Evolutionary conservation across 2,888 invertebrate species (phyloP).

Genomic region (Leucophenga montana): DNA sequence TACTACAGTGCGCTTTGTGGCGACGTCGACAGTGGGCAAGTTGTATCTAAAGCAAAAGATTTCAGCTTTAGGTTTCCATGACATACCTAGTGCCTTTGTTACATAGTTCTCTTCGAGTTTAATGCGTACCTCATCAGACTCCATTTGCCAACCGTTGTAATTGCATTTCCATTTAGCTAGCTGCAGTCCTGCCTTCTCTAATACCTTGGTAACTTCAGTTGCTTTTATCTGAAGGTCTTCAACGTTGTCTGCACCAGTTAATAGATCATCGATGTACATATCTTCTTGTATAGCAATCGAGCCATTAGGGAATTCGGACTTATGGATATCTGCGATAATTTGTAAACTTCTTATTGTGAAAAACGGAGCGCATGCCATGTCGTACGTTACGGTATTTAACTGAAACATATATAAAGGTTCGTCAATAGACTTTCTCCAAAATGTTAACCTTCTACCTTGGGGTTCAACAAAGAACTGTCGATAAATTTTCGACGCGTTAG

Average conservation of each 20-base stretch:
- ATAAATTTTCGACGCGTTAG: conserved; percentile 21
- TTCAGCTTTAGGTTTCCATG: conserved; percentile 30
- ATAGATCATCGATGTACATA: conserved; percentile 35
- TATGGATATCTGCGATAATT: conserved; percentile 19
- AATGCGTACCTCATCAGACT: neutral
- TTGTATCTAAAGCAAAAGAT: too few species aligned
- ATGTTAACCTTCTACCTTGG: conserved; percentile 5
- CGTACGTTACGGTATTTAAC: conserved; percentile 37
- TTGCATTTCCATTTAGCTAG: too few species aligned
- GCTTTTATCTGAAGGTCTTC: conserved; percentile 17
- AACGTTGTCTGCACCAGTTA: conserved; percentile 34
- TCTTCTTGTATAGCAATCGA: neutral
- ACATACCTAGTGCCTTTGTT: conserved; percentile 27
- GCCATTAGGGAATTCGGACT: conserved; percentile 2
- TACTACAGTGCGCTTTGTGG: neutral
- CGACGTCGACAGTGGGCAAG: too few species aligned
- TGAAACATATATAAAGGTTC: conserved; percentile 25
- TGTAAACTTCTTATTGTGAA: conserved; percentile 22
- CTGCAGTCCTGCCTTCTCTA: conserved; percentile 1
- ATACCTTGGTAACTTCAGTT: neutral
- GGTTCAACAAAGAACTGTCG: conserved; percentile 25
- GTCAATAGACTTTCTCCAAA: conserved; percentile 27
- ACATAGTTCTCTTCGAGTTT: conserved; percentile 29
- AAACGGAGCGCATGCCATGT: conserved; percentile 29
- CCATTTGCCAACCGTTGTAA: too few species aligned